These are phyloP conservation scores for Pterobdella sp. DNA, from an alignment of 2,888 invertebrate species.

Conservation along the genomic window DNA sequence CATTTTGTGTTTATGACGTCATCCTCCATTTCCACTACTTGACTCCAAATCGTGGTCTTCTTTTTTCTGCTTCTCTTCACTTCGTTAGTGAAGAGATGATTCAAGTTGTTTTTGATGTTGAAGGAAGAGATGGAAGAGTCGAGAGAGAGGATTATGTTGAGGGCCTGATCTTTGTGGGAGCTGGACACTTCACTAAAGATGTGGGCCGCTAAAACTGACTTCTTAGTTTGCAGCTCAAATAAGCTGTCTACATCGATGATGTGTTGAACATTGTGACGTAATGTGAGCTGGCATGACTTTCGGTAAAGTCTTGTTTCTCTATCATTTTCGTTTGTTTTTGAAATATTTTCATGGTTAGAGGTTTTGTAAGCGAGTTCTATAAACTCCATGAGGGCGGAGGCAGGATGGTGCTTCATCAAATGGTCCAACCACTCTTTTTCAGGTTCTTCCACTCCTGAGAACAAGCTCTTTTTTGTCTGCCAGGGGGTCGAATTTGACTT, in stretches of 20 bases:
- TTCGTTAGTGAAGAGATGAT: too few species aligned
- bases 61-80: too few species aligned
- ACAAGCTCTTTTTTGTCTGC: background rate
- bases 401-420: background rate
- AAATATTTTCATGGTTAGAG: background rate
- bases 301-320: background rate
- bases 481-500: background rate
- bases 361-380: background rate
- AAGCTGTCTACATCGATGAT: background rate
- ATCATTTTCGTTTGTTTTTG: background rate
- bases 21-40: too few species aligned
- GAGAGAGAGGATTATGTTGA: too few species aligned
- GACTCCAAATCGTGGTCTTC: too few species aligned
- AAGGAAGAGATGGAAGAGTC: too few species aligned
- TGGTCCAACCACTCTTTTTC: background rate
- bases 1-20: too few species aligned
- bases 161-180: too few species aligned
- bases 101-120: too few species aligned
- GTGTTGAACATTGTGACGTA: background rate
- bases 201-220: background rate
- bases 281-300: background rate
- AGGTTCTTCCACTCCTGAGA: background rate
- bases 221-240: constrained; percentile 2
- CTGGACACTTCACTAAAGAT: background rate
- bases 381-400: background rate